Conservation (phyloP, 2,113 vertebrate genomes). For the Lutjanus erythropterus region DNA sequence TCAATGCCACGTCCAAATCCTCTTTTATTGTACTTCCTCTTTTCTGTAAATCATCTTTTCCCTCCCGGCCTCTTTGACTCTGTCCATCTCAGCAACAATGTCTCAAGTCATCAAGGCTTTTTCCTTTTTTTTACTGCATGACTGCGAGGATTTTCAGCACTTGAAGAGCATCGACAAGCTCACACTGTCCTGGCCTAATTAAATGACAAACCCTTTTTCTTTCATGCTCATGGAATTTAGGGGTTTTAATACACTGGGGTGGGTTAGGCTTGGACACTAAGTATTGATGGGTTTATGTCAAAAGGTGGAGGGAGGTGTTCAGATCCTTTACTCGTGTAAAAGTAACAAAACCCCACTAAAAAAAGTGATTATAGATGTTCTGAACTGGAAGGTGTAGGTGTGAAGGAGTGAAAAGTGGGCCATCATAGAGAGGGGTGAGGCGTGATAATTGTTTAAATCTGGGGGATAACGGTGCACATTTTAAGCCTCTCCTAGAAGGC, state of each 20-base stretch:
- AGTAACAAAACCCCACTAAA: background rate
- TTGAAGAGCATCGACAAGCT: constrained; percentile 8
- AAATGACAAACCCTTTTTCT: background rate
- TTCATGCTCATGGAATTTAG: background rate
- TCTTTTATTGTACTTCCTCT: background rate
- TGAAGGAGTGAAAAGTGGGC: background rate
- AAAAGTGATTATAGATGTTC: background rate
- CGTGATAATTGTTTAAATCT: background rate
- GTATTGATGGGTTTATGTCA: constrained; percentile 7
- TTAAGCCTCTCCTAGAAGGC: background rate
- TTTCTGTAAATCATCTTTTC: constrained; percentile 17
- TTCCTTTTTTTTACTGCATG: constrained; percentile 2
- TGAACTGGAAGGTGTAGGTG: background rate
- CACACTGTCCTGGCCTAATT: background rate
- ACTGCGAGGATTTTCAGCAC: constrained; percentile 20
- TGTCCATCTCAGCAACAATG: constrained; percentile 5
- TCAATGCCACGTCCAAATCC: constrained; percentile 33
- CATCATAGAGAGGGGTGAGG: background rate
- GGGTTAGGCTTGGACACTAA: constrained; percentile 1
- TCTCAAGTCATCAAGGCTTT: constrained; percentile 25
- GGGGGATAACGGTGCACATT: background rate
- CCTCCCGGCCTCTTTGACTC: background rate
- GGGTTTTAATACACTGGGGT: constrained; percentile 1
- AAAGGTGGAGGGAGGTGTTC: background rate
- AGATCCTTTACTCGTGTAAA: constrained; percentile 12